Evolutionary conservation across 2,113 vertebrate species (phyloP).

Genomic region (Brienomyrus brachyistius): DNA sequence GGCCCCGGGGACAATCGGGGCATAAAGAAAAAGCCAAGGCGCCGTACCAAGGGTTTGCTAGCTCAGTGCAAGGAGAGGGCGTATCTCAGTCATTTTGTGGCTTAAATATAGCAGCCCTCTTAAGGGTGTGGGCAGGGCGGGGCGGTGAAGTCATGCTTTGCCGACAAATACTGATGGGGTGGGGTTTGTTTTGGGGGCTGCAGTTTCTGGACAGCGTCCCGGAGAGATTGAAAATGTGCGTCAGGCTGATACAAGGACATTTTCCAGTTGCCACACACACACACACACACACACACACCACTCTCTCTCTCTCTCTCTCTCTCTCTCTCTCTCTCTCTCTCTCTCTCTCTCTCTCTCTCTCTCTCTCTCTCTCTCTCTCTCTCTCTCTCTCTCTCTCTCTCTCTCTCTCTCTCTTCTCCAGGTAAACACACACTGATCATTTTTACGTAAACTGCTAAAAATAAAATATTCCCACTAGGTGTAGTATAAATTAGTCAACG

Average conservation of each 20-base stretch:
- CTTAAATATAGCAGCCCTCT: slow-evolving; percentile 51
- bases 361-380: too few species aligned
- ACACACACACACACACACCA: background rate
- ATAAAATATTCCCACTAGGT: slow-evolving; percentile 1
- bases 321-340: too few species aligned
- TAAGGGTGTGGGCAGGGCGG: slow-evolving; percentile 45
- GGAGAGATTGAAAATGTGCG: slow-evolving; percentile 21
- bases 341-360: too few species aligned
- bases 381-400: too few species aligned
- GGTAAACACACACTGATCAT: background rate
- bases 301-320: too few species aligned
- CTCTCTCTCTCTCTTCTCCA: background rate
- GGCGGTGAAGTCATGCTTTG: slow-evolving; percentile 51
- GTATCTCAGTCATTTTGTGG: slow-evolving; percentile 27
- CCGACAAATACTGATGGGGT: slow-evolving; percentile 30
- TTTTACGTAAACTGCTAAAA: background rate
- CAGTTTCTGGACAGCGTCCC: slow-evolving; percentile 29
- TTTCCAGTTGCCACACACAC: background rate
- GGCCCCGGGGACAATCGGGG: background rate
- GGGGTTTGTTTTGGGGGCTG: slow-evolving; percentile 34
- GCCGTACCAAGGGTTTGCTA: background rate
- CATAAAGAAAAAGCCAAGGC: background rate
- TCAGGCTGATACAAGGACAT: background rate
- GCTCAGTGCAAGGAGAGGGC: slow-evolving; percentile 23
- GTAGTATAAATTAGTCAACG: background rate